Percentiles rank a stretch among this genome's conserved stretches.
phyloP scores from a whole-genome alignment of 2,113 vertebrate genomes.

The Silurus asotus region DNA sequence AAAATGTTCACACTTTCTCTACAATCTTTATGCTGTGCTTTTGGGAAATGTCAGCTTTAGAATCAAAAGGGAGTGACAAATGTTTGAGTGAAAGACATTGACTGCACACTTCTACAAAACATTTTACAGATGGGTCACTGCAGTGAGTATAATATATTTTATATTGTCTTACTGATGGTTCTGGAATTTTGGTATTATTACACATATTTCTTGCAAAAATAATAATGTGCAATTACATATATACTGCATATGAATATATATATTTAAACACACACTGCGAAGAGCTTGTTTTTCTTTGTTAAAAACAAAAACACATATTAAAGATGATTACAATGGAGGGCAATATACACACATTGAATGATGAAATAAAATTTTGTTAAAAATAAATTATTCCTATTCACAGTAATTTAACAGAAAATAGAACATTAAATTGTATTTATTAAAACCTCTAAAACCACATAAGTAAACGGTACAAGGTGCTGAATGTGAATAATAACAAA shows the following conservation, averaged over 20 bases:
- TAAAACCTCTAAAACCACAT: slow-evolving; percentile 45
- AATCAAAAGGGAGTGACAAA: slow-evolving; percentile 65
- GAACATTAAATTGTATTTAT: slow-evolving; percentile 50
- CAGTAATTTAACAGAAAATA: slow-evolving; percentile 55
- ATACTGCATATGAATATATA: slow-evolving; percentile 87
- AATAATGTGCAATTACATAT: slow-evolving; percentile 96
- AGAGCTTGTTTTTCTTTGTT: slow-evolving; percentile 75
- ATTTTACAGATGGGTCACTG: slow-evolving; percentile 83
- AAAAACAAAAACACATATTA: slow-evolving; percentile 61
- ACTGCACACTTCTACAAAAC: slow-evolving; percentile 77
- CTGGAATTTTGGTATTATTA: slow-evolving; percentile 99
- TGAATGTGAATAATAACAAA: slow-evolving; percentile 79
- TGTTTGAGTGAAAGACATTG: slow-evolving; percentile 81
- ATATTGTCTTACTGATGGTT: slow-evolving; percentile 84
- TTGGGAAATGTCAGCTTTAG: slow-evolving; percentile 24
- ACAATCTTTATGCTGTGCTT: slow-evolving; percentile 23
- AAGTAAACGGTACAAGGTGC: slow-evolving; percentile 74
- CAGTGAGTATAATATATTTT: slow-evolving; percentile 80
- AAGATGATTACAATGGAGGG: slow-evolving; percentile 65
- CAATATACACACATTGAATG: slow-evolving; percentile 61
- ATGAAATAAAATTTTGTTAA: slow-evolving; percentile 16
- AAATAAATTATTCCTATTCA: slow-evolving; percentile 62
- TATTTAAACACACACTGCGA: slow-evolving; percentile 81
- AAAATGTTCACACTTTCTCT: slow-evolving; percentile 5
- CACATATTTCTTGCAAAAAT: slow-evolving; percentile 93